Percentiles rank a stretch among this genome's conserved stretches.
These are phyloP conservation scores for Platalea minor DNA, from an alignment of 2,797 vertebrate species.

Conservation along the genomic window DNA sequence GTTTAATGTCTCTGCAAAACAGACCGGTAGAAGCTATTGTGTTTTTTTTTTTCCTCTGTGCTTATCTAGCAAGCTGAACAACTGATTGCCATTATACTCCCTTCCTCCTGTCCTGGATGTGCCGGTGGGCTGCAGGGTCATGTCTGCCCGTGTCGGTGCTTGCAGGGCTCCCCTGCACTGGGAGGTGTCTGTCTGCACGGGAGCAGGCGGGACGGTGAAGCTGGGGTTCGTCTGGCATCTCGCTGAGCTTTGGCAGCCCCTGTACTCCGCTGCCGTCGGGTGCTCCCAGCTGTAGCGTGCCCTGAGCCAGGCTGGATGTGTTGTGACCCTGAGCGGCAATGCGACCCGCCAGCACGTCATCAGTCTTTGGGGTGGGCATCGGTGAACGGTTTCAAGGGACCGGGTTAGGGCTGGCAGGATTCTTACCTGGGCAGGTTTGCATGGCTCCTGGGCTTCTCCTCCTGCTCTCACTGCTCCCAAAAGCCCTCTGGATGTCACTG, in stretches of 20 bases:
- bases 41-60: neutral
- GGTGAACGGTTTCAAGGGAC: neutral
- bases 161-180: rapidly evolving
- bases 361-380: rapidly evolving
- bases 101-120: rapidly evolving
- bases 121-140: rapidly evolving
- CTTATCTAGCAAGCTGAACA: neutral
- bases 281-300: rapidly evolving
- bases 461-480: neutral
- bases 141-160: rapidly evolving
- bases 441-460: neutral
- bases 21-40: neutral
- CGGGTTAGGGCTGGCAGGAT: rapidly evolving
- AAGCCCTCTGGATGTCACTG: constrained; percentile 17
- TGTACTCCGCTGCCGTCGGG: rapidly evolving
- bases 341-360: rapidly evolving
- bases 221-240: rapidly evolving
- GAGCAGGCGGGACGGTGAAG: no score
- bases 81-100: no score
- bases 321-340: rapidly evolving
- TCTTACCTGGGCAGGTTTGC: rapidly evolving
- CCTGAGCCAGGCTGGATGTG: rapidly evolving
- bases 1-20: neutral
- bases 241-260: neutral
- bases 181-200: neutral